phyloP scores from a whole-genome alignment of 2,797 vertebrate species.

The Tachyglossus aculeatus region DNA sequence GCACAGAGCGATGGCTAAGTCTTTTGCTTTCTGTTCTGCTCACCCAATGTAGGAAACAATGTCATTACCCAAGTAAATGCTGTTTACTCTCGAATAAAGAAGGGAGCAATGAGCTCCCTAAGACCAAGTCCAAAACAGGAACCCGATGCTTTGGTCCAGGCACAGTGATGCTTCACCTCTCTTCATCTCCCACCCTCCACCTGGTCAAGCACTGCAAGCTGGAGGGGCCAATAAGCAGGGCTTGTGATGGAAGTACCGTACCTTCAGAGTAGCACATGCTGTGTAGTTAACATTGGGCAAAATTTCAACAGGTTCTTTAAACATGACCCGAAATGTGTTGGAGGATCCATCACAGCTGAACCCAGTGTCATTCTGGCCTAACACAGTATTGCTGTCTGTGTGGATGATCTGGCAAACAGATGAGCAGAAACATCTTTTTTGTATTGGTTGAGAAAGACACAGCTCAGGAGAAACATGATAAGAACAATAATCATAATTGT shows the following conservation, averaged over 20 bases:
- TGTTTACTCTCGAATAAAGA: too few species aligned
- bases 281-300: slow-evolving; percentile 96
- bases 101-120: too few species aligned
- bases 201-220: rapidly evolving
- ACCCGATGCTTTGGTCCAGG: too few species aligned
- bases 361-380: slow-evolving; percentile 96
- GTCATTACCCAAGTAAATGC: too few species aligned
- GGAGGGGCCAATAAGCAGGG: too few species aligned
- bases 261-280: slow-evolving; percentile 96
- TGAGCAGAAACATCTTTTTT: rapidly evolving
- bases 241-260: slow-evolving; percentile 22
- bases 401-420: slow-evolving; percentile 86
- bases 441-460: too few species aligned
- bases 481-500: too few species aligned
- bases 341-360: slow-evolving; percentile 97
- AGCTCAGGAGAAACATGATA: too few species aligned
- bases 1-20: too few species aligned
- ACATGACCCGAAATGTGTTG: slow-evolving; percentile 97
- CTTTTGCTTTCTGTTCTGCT: too few species aligned
- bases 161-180: rapidly evolving
- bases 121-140: too few species aligned
- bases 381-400: slow-evolving; percentile 93
- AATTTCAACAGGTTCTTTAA: slow-evolving; percentile 97
- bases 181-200: rapidly evolving
- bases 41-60: too few species aligned